Evolutionary conservation across 92 coral and sea anemone species (phyloP), one percentile per base, ranked within the genome.

Genomic region (Zoanthus sansibaricus): DNA sequence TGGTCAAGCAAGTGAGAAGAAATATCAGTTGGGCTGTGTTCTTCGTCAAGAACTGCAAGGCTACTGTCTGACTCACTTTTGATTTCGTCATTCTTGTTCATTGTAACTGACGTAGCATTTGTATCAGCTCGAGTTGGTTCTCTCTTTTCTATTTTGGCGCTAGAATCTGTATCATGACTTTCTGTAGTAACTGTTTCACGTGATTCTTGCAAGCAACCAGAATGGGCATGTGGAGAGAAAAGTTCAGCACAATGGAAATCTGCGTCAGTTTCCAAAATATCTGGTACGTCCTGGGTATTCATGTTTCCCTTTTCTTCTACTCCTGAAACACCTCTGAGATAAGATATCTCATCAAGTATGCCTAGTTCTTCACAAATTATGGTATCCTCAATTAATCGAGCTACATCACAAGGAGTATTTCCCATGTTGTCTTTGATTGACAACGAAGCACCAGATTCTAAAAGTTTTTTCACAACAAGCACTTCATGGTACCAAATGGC

Each of bases 401-500:
- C 88, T 73, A 85, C 64, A 85, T 85, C 88, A 74, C 88, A 85
- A 85, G 88, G 82, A 73, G 88, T 85, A 82, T 85, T 85, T 85
- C 82, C 88, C 88, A 85, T 85, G 88, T 44, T 75, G 82, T 85
- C 88, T 85, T 85, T 85, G 82, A 85, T 85, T 73, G 82, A 85
- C 74, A 85, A 18, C 73, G 88, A 85, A 72, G 88, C 82, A 85
- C 82, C 88, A 85, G 17, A 85, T 85, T 85, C 82, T 75, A 75
- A 32, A 73, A 85, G 88, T 85, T 71, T 85, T 82, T 59, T 85
- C 82, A 85, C 88, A 74, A 85, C 88, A 85, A 75, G 82, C 88
- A 85, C 88, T 75, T 85, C 88, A 74, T 74, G 88, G 88, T 85
- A 85, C 88, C 88, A 85, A 85, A 85, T 58, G 21, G 93, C 93